A percentile compares a stretch with the other conserved stretches of the same genome.
These are phyloP conservation scores for Passer montanus DNA, from an alignment of 2,113 vertebrate species.

Conservation along the genomic window DNA sequence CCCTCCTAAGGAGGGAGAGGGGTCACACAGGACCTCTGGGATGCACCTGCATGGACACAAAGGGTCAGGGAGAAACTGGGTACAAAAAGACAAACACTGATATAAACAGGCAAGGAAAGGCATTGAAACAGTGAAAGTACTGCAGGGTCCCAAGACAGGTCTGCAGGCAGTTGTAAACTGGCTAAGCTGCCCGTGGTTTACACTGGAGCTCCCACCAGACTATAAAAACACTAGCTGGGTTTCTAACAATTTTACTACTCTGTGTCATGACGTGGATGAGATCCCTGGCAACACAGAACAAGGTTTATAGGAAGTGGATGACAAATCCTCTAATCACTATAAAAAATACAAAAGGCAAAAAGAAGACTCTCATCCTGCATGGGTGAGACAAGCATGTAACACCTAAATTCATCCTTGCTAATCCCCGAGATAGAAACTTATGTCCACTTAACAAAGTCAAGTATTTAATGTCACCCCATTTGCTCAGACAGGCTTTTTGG, in stretches of 20 bases:
- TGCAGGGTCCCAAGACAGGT: background rate
- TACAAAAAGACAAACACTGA: background rate
- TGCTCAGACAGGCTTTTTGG: background rate
- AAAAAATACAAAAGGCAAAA: background rate
- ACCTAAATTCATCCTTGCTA: background rate
- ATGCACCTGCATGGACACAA: background rate
- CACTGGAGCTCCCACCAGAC: background rate
- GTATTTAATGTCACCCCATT: background rate
- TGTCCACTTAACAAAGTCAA: background rate
- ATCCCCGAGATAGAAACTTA: background rate
- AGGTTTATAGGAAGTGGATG: background rate
- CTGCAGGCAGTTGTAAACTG: background rate
- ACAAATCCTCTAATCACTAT: background rate
- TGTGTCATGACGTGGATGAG: background rate
- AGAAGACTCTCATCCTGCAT: background rate
- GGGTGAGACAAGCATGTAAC: background rate
- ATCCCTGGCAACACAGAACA: background rate
- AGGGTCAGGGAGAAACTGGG: accelerated
- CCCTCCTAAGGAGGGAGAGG: background rate
- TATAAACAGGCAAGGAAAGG: background rate
- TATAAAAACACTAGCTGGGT: background rate
- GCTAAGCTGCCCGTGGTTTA: background rate
- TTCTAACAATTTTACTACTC: background rate
- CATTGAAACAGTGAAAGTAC: background rate
- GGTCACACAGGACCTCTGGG: background rate